A percentile compares a stretch with the other conserved stretches of the same genome.
Evolutionary conservation across 37 sponge, comb jelly and placozoan genomes (phyloP).

Genomic region (Axinella damicornis): DNA sequence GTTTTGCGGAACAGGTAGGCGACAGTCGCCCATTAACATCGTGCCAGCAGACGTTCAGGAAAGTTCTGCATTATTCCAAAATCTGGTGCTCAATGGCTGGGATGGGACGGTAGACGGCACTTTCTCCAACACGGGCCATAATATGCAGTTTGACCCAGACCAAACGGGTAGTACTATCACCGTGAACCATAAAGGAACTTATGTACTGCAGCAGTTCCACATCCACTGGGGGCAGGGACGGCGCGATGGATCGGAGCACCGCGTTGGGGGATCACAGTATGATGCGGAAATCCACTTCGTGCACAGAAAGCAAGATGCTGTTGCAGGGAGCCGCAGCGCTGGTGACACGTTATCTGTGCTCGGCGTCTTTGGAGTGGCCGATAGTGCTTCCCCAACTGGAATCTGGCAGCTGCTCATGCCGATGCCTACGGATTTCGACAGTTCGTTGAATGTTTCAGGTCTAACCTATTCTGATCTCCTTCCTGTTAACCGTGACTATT

Average conservation of each 20-base stretch:
- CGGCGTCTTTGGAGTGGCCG: constrained; percentile 42
- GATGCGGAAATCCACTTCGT: constrained; percentile 65
- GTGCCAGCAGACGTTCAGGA: not conserved
- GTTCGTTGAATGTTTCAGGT: not conserved
- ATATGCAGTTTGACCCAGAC: not conserved
- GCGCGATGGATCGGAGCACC: constrained; percentile 61
- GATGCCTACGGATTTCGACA: not conserved
- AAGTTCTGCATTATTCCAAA: not conserved
- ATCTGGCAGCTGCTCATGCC: constrained; percentile 20
- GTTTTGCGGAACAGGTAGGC: not conserved
- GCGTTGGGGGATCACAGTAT: constrained; percentile 6
- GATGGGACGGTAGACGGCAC: not conserved
- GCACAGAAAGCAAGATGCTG: not conserved
- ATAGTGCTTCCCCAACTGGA: not conserved
- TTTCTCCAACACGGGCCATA: not conserved
- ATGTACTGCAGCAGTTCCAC: constrained; percentile 60
- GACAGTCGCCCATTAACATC: constrained; percentile 59
- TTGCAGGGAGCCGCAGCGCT: not conserved
- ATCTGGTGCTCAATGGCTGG: not conserved
- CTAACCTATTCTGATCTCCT: constrained; percentile 12
- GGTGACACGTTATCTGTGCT: constrained; percentile 21
- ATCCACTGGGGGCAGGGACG: constrained; percentile 60
- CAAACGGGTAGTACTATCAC: not conserved
- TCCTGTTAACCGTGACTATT: constrained; percentile 46
- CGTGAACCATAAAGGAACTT: constrained; percentile 41